Evolutionary conservation across 2,113 vertebrate genomes (phyloP).

Genomic region (Oostethus manadensis): DNA sequence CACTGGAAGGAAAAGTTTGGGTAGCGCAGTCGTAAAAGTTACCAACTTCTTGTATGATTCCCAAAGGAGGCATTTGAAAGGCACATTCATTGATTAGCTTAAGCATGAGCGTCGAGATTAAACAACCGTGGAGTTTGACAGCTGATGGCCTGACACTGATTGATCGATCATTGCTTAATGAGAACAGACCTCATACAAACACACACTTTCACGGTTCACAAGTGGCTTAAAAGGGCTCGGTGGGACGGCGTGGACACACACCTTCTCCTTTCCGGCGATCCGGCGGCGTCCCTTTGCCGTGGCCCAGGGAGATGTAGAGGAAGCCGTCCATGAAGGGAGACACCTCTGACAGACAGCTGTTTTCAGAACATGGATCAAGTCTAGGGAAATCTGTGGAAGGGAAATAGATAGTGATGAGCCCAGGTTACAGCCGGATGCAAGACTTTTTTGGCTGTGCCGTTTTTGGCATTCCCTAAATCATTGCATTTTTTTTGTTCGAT

Average conservation of each 20-base stretch:
- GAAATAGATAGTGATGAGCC: constrained; percentile 10
- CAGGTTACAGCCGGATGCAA: too few relatives aligned
- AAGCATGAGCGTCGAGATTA: constrained; percentile 40
- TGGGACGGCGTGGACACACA: constrained; percentile 52
- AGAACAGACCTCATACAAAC: constrained; percentile 48
- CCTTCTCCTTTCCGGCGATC: constrained; percentile 86
- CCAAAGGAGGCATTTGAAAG: constrained; percentile 36
- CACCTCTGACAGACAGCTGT: constrained; percentile 62
- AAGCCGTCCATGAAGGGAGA: constrained; percentile 85
- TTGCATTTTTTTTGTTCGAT: too few relatives aligned
- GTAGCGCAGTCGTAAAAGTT: constrained; percentile 1
- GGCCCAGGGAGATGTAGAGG: constrained; percentile 80
- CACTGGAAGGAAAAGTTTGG: constrained; percentile 36
- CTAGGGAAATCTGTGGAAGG: constrained; percentile 78
- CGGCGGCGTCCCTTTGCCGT: constrained; percentile 62
- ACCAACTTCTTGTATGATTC: constrained; percentile 17
- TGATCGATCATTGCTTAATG: constrained; percentile 56
- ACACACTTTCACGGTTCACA: constrained; percentile 35
- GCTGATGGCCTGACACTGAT: constrained; percentile 51
- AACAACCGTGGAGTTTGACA: constrained; percentile 52
- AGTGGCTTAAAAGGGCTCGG: constrained; percentile 34
- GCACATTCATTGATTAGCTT: constrained; percentile 49
- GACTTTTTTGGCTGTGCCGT: too few relatives aligned
- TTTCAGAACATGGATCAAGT: constrained; percentile 73
- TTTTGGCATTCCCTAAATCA: too few relatives aligned